phyloP scores from a whole-genome alignment of 2,888 invertebrate genomes.

The Rhagophthalmus giganteus region DNA sequence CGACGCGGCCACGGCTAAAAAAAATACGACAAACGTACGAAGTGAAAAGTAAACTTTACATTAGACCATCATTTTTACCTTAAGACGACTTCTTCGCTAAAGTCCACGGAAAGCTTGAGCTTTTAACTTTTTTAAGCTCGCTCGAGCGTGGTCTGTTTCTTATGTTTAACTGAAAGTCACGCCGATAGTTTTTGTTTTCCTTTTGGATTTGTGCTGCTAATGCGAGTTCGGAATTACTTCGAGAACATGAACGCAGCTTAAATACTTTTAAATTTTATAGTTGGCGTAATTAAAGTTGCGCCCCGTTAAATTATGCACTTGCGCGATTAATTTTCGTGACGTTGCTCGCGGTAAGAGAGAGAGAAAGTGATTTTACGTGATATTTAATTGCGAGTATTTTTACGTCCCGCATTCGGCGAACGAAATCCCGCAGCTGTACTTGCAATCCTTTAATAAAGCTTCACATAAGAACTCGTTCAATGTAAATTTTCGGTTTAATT shows the following conservation, averaged over 20 bases:
- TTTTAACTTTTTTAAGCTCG: slow-evolving; percentile 40
- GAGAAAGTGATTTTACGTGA: too few relatives aligned
- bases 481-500: too few relatives aligned
- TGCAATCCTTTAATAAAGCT: too few relatives aligned
- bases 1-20: slow-evolving; percentile 1
- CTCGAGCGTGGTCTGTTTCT: slow-evolving; percentile 29
- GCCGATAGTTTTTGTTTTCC: slow-evolving; percentile 21
- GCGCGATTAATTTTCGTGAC: too few relatives aligned
- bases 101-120: slow-evolving; percentile 26
- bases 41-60: slow-evolving; percentile 8
- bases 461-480: too few relatives aligned
- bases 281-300: too few relatives aligned
- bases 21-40: slow-evolving; percentile 6
- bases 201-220: slow-evolving; percentile 15
- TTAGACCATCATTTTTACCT: slow-evolving; percentile 13
- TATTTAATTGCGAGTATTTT: too few relatives aligned
- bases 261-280: too few relatives aligned
- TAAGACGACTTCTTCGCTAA: slow-evolving; percentile 7
- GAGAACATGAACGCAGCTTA: slow-evolving; percentile 12
- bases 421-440: too few relatives aligned
- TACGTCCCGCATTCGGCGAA: too few relatives aligned
- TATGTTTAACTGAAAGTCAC: slow-evolving; percentile 31
- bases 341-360: too few relatives aligned
- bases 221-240: slow-evolving; percentile 14
- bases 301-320: too few relatives aligned